phyloP scores from a whole-genome alignment of 2,888 invertebrate genomes.

The Resseliella maxima region DNA sequence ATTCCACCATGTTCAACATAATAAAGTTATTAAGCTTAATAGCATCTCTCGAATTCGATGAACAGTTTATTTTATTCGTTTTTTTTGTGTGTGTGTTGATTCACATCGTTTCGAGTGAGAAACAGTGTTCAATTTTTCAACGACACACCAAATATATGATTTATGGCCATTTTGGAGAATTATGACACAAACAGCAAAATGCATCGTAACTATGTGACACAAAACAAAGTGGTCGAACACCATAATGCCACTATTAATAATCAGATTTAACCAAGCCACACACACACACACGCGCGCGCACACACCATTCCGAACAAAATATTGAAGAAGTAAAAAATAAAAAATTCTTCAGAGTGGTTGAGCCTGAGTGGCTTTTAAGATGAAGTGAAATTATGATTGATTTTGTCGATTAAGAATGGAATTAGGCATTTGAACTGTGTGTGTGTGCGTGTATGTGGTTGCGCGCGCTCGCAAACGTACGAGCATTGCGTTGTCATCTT shows the following conservation, averaged over 20 bases:
- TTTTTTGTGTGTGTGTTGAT: too few relatives aligned
- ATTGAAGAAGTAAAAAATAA: too few relatives aligned
- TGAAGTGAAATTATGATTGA: slow-evolving; percentile 52
- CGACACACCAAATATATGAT: slow-evolving; percentile 30
- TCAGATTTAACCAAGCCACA: slow-evolving; percentile 47
- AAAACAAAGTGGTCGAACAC: slow-evolving; percentile 19
- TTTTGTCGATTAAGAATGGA: slow-evolving; percentile 35
- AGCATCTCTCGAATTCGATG: slow-evolving; percentile 14
- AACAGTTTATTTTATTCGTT: not conserved
- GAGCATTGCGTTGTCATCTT: not conserved
- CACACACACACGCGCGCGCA: too few relatives aligned
- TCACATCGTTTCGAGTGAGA: not conserved
- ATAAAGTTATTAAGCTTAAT: slow-evolving; percentile 51
- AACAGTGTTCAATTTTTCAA: slow-evolving; percentile 8
- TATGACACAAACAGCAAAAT: slow-evolving; percentile 47
- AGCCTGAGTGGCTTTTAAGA: not conserved
- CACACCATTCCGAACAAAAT: too few relatives aligned
- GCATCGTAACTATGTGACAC: slow-evolving; percentile 11
- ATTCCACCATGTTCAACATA: slow-evolving; percentile 49
- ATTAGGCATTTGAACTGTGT: slow-evolving; percentile 15
- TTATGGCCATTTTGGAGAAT: slow-evolving; percentile 41
- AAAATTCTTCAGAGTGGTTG: too few relatives aligned
- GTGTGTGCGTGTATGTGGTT: not conserved
- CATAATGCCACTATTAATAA: slow-evolving; percentile 55
- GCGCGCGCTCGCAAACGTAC: too few relatives aligned